Evolutionary conservation across 2,797 vertebrate species (phyloP).

Genomic region (Manis pentadactyla): DNA sequence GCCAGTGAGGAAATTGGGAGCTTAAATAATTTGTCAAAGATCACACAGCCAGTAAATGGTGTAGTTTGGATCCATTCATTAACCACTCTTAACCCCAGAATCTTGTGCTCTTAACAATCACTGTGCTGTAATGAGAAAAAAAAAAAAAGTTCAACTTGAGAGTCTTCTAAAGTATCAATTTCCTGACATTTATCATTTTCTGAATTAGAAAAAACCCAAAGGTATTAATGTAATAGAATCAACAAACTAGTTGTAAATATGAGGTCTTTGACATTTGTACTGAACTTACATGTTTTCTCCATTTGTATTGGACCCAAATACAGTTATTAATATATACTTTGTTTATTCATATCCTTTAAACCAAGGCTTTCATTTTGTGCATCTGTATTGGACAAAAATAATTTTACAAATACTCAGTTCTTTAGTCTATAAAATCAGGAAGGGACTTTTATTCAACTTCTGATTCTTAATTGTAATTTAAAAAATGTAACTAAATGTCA

Average conservation of each 20-base stretch:
- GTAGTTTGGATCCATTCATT: neutral
- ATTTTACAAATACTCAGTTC: neutral
- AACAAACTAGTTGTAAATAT: neutral
- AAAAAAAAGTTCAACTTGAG: neutral
- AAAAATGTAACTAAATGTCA: slow-evolving; percentile 1
- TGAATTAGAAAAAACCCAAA: neutral
- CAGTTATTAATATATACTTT: neutral
- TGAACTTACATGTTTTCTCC: neutral
- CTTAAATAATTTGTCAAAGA: slow-evolving; percentile 28
- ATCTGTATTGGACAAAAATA: neutral
- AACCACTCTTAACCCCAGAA: neutral
- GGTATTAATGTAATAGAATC: neutral
- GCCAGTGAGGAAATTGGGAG: neutral
- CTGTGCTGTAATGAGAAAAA: neutral
- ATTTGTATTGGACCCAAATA: neutral
- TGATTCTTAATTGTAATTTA: neutral
- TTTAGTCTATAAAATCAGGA: slow-evolving; percentile 13
- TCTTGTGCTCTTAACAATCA: neutral
- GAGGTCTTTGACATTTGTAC: neutral
- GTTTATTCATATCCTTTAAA: neutral
- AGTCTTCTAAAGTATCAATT: neutral
- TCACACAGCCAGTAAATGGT: neutral
- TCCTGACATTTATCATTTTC: slow-evolving; percentile 30
- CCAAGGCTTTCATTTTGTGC: neutral
- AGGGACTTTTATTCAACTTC: neutral